Conservation (phyloP, 2,797 vertebrate genomes). For the Poecilia picta region DNA sequence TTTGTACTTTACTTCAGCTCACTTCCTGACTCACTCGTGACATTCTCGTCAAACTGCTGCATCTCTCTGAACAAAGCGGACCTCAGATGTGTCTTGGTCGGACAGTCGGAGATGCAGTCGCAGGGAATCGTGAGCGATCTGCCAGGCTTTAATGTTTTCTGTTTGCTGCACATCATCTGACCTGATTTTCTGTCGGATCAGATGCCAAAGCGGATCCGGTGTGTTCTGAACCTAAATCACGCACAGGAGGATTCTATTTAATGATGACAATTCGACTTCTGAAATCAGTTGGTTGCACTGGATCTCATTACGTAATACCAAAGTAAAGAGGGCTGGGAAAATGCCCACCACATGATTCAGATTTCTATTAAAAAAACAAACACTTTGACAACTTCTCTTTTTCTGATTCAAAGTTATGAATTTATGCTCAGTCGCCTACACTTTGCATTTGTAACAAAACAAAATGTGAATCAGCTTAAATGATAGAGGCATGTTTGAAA, state of each 20-base stretch:
- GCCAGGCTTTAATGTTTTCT: too few species aligned
- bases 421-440: neutral
- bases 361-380: neutral
- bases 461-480: neutral
- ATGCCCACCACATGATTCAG: neutral
- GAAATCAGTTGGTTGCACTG: neutral
- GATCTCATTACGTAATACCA: neutral
- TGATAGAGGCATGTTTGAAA: neutral
- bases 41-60: too few species aligned
- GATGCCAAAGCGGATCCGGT: too few species aligned
- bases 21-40: neutral
- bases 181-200: too few species aligned
- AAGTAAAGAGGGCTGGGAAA: neutral
- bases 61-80: too few species aligned
- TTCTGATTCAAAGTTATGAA: neutral
- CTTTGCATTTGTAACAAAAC: neutral
- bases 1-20: neutral
- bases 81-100: too few species aligned
- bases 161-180: too few species aligned
- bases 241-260: neutral
- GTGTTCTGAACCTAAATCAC: neutral
- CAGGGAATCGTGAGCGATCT: too few species aligned
- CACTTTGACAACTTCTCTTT: neutral
- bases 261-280: neutral
- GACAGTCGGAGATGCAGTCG: too few species aligned